Conservation (phyloP, 2,113 vertebrate genomes). For the Trematomus loennbergii region DNA sequence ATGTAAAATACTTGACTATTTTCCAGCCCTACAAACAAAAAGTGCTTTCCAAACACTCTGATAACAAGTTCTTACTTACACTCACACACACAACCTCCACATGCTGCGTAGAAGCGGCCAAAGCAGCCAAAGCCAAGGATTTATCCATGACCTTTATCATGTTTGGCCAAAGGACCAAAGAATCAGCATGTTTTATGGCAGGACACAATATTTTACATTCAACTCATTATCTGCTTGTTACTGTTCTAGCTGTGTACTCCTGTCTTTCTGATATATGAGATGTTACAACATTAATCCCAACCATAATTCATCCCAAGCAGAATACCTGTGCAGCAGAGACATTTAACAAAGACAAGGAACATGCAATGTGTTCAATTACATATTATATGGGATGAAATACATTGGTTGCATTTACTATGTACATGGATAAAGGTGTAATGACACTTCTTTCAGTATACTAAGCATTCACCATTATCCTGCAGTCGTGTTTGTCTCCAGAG, state of each 20-base stretch:
- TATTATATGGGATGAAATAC: background rate
- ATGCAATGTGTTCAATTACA: background rate
- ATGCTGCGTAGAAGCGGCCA: background rate
- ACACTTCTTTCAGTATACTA: background rate
- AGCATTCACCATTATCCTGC: background rate
- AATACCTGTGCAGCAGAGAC: constrained; percentile 1
- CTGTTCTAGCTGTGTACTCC: background rate
- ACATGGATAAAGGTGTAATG: background rate
- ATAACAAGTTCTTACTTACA: background rate
- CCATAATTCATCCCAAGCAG: background rate
- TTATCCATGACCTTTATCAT: background rate
- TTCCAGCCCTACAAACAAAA: background rate
- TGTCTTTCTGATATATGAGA: background rate
- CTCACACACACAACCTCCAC: background rate
- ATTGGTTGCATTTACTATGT: background rate
- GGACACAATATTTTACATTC: background rate
- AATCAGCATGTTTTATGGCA: background rate
- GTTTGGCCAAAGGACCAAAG: background rate
- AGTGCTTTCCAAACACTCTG: background rate
- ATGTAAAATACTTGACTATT: background rate
- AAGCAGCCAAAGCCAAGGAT: background rate
- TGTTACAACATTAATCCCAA: background rate
- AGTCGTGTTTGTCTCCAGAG: background rate
- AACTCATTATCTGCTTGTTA: background rate
- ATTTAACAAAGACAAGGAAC: background rate